A percentile compares a stretch with the other conserved stretches of the same genome.
Evolutionary conservation across 2,888 invertebrate genomes (phyloP).

Genomic region (Ferdinandea cuprea): DNA sequence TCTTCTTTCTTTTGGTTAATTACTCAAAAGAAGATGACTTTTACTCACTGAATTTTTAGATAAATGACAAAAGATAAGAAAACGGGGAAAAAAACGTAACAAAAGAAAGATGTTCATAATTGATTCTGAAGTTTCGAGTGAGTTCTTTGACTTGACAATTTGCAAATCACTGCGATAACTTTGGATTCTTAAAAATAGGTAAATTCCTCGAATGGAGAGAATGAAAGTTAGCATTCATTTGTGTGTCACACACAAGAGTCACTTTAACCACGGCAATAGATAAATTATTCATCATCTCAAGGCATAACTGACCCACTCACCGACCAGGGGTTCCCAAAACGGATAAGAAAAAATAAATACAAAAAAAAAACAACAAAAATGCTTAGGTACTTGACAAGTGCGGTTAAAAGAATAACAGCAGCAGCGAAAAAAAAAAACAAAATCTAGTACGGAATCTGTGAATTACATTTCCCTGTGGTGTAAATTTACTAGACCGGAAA

Average conservation of each 20-base stretch:
- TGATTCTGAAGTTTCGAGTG: not conserved
- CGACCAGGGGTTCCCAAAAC: too few relatives aligned
- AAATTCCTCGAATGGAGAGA: too few relatives aligned
- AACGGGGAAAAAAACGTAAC: not conserved
- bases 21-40: conserved; percentile 29
- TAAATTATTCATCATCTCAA: too few relatives aligned
- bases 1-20: conserved; percentile 31
- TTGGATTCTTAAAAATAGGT: too few relatives aligned
- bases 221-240: not conserved
- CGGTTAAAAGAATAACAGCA: conserved; percentile 31
- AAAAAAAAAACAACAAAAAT: conserved; percentile 12
- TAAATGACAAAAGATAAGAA: conserved; percentile 16
- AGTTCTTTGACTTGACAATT: not conserved
- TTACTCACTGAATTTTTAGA: conserved; percentile 29
- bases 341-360: too few relatives aligned
- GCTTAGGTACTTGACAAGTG: conserved; percentile 34
- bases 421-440: conserved; percentile 7
- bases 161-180: too few relatives aligned
- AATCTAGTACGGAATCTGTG: conserved; percentile 38
- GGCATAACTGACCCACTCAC: too few relatives aligned
- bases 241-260: not conserved
- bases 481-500: conserved; percentile 71
- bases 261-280: too few relatives aligned
- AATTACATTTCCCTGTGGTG: conserved; percentile 48
- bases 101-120: not conserved